phyloP scores from a whole-genome alignment of 2,113 vertebrate species.

The Pelvicachromis taeniatus region DNA sequence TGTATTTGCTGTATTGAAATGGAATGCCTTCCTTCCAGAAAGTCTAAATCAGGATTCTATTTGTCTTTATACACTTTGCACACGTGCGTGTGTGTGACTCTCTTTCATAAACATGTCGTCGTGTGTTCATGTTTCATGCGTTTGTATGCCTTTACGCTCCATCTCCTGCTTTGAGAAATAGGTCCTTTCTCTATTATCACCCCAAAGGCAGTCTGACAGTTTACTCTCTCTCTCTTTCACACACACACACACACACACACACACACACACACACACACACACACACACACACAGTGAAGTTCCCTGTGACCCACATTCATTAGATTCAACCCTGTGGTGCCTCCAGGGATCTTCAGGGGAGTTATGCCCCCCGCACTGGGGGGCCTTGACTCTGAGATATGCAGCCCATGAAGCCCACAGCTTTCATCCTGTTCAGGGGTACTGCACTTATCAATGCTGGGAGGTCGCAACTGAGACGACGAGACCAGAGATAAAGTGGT shows the following conservation, averaged over 20 bases:
- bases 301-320: slow-evolving; percentile 65
- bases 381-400: not conserved
- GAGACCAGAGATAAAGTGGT: not conserved
- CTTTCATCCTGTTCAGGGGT: not conserved
- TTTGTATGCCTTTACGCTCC: slow-evolving; percentile 38
- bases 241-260: not conserved
- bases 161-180: slow-evolving; percentile 44
- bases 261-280: not conserved
- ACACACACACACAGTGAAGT: not conserved
- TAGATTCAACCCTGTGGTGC: slow-evolving; percentile 23
- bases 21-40: not conserved
- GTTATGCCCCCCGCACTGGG: slow-evolving; percentile 7
- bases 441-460: not conserved
- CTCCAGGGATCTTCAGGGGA: slow-evolving; percentile 31
- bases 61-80: not conserved
- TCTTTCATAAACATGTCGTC: not conserved
- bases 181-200: slow-evolving; percentile 45
- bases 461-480: not conserved
- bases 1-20: not conserved
- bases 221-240: not conserved
- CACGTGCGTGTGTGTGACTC: not conserved
- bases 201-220: slow-evolving; percentile 60
- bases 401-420: not conserved
- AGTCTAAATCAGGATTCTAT: not conserved
- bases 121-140: not conserved